Evolutionary conservation across 2,888 invertebrate species (phyloP).

Genomic region (Spatulosminthurus flaviceps): DNA sequence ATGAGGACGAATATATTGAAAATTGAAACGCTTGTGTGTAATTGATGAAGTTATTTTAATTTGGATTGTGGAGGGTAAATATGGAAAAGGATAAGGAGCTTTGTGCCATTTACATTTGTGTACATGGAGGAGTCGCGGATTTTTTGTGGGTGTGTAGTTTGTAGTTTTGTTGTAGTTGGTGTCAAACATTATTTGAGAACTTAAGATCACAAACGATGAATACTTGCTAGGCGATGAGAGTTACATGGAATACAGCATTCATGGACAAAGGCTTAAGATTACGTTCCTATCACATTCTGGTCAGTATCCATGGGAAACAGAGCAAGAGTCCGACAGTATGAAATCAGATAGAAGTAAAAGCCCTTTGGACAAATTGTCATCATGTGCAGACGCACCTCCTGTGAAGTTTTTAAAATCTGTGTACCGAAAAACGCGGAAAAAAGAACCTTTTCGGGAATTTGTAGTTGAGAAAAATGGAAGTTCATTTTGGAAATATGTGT

Average conservation of each 20-base stretch:
- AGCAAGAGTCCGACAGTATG: not conserved
- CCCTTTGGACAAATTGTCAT: not conserved
- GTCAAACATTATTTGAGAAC: not conserved
- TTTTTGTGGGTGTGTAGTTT: not conserved
- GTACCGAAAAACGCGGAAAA: not conserved
- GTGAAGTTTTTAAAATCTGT: conserved; percentile 16
- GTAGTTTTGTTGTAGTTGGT: not conserved
- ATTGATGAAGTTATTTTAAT: too few species aligned
- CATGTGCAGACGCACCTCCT: not conserved
- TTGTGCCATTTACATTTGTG: too few species aligned
- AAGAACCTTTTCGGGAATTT: conserved; percentile 8
- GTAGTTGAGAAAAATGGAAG: not conserved
- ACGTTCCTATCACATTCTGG: conserved; percentile 20
- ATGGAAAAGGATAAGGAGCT: too few species aligned
- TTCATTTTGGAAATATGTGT: not conserved
- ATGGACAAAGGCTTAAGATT: conserved; percentile 31
- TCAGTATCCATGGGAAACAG: conserved; percentile 16
- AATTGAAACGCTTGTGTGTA: too few species aligned
- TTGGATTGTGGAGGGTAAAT: too few species aligned
- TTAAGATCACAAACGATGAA: not conserved
- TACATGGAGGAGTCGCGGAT: too few species aligned
- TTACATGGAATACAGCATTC: conserved; percentile 26
- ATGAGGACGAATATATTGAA: too few species aligned
- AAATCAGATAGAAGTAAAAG: not conserved
- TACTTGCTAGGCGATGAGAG: conserved; percentile 24